Conservation (phyloP, 2,113 vertebrate species). For the Porphyrio hochstetteri region DNA sequence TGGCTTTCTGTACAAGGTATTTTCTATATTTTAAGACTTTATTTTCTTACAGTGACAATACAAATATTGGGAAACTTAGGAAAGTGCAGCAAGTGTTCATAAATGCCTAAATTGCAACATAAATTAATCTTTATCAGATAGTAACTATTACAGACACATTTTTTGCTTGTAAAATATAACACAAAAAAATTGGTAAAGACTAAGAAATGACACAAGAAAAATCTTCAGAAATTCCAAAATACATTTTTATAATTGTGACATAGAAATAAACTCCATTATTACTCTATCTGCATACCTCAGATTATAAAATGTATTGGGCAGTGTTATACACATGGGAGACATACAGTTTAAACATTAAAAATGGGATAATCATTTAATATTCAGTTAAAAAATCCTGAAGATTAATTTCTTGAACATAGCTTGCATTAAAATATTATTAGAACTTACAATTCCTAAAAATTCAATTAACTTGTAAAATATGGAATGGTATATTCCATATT, state of each 20-base stretch:
- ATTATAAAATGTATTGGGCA: neutral
- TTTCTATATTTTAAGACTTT: neutral
- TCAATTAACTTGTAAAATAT: neutral
- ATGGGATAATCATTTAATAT: neutral
- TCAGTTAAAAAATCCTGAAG: neutral
- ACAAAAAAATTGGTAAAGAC: fast-evolving
- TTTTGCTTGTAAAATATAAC: neutral
- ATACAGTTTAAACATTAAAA: neutral
- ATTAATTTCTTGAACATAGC: neutral
- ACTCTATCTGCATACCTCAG: neutral
- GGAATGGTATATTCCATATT: neutral
- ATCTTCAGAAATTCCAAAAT: neutral
- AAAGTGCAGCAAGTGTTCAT: neutral
- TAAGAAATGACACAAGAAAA: neutral
- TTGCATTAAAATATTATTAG: neutral
- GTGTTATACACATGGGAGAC: neutral
- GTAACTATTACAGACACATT: neutral
- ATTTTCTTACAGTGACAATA: neutral
- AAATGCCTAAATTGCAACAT: neutral
- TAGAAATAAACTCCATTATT: neutral
- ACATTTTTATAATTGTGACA: neutral
- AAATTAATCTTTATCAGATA: neutral
- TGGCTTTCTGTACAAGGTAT: neutral
- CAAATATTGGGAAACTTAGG: fast-evolving
- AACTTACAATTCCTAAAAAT: neutral